A percentile compares a stretch with the other conserved stretches of the same genome.
Evolutionary conservation across 2,797 vertebrate genomes (phyloP).

Genomic region (Ispidina lecontei): DNA sequence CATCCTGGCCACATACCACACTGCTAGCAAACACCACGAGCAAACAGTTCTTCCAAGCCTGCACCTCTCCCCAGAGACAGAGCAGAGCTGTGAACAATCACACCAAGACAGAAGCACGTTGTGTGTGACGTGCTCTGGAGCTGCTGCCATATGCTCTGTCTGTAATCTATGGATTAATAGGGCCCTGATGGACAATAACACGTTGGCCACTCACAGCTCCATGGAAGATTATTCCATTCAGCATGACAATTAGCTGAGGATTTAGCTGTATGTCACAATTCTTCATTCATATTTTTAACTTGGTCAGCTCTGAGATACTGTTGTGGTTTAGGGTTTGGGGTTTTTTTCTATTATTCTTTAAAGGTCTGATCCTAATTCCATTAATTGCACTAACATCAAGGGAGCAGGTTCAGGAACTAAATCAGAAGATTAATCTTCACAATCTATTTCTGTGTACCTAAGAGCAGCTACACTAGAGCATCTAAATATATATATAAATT

Average conservation of each 20-base stretch:
- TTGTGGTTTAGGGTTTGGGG: fast-evolving
- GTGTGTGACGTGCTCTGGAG: not conserved
- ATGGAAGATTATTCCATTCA: slow-evolving; percentile 11
- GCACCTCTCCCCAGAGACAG: not conserved
- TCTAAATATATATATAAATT: not conserved
- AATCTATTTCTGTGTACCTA: not conserved
- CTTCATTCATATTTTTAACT: slow-evolving; percentile 34
- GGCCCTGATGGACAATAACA: not conserved
- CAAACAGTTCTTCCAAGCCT: not conserved
- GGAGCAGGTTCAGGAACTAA: not conserved
- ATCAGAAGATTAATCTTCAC: not conserved
- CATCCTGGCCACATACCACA: not conserved
- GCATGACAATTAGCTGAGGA: not conserved
- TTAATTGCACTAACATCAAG: not conserved
- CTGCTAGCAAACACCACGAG: not conserved
- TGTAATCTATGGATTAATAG: slow-evolving; percentile 34
- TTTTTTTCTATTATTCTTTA: not conserved
- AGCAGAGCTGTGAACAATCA: slow-evolving; percentile 2
- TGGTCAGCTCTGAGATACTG: not conserved
- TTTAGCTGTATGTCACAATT: not conserved
- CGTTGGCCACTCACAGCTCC: not conserved
- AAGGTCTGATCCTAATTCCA: not conserved
- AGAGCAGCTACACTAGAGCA: not conserved
- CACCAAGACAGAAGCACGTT: not conserved
- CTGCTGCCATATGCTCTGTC: slow-evolving; percentile 8